Evolutionary conservation across 1,140 invertebrate species (phyloP), one percentile per base, ranked within the genome.

Genomic region (Drosophila kepulauana): DNA sequence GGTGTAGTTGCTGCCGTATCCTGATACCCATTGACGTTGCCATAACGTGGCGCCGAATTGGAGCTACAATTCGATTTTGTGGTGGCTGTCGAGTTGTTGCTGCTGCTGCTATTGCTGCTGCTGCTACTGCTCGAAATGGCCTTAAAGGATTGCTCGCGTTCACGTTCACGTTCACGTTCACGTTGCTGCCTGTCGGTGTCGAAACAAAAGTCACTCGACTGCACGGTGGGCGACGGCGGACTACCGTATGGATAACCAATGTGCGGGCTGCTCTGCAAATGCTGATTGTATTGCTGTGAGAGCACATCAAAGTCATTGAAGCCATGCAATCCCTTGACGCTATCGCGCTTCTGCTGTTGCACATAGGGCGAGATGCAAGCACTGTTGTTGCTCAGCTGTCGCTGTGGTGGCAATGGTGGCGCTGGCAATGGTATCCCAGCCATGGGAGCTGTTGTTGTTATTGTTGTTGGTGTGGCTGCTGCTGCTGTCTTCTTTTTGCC

Each of bases 281-380:
- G 90, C 38, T 90, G 79, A 49, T 84, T 91, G 25, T 91, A 91
- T 51, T 91, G 90, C 74, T 92, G 90, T 2, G 90, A 91, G 16
- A 92, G 70, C 25, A 80, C 78, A 69, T 91, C 90, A n/a, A 92
- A 92, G 59, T 92, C 91, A 41, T 92, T 92, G 69, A 92, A 92
- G 11, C 91, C 91, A 5, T 92, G 91, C 68, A 92, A 15, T 5
- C 91, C 91, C 58, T 86, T 89, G 35, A 75, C 91, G 54, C 89
- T 91, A 13, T 91, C 90, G 41, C 89, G 85, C 38, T 91, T 90
- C 78, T 90, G 86, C 51, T 90, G 90, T 33, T 91, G 90, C 35
- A 91, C 81, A 48, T 91, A 91, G 1, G 89, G 89, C 25, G 89
- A 91, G 1, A 91, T 71, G 71, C 86, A 89, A 33, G 13, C 10